These are phyloP conservation scores for Acrobasis suavella DNA, from an alignment of 2,888 invertebrate genomes.

Conservation along the genomic window DNA sequence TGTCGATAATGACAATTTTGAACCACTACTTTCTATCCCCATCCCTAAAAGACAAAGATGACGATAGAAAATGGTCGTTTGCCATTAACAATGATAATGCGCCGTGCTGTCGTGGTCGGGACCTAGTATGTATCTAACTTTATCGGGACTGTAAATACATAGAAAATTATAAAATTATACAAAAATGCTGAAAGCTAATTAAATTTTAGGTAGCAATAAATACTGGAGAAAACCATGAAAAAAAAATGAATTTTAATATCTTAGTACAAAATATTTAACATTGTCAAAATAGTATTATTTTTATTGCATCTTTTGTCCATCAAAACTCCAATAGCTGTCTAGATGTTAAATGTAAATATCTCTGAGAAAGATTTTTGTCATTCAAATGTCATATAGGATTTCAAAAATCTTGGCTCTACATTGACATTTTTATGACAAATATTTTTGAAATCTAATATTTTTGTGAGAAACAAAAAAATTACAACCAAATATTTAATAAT, in stretches of 20 bases:
- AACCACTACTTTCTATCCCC: too few relatives aligned
- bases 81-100: too few relatives aligned
- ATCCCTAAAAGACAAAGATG: too few relatives aligned
- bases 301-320: neutral
- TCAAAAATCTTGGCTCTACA: neutral
- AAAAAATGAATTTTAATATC: neutral
- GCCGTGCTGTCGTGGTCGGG: too few relatives aligned
- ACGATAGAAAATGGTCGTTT: too few relatives aligned
- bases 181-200: neutral
- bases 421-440: neutral
- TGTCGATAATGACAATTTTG: too few relatives aligned
- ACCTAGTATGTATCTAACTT: too few relatives aligned
- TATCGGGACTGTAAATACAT: neutral
- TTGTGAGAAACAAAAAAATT: too few relatives aligned
- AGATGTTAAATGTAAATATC: neutral
- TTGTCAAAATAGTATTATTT: neutral
- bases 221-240: neutral
- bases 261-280: neutral
- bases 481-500: too few relatives aligned
- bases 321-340: neutral
- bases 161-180: conserved; percentile 1
- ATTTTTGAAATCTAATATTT: neutral
- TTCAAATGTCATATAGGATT: neutral
- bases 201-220: neutral
- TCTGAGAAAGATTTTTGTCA: neutral